Percentiles rank a stretch among this genome's conserved stretches.
Evolutionary conservation across 2,797 vertebrate genomes (phyloP).

Genomic region (Atherinosoma microstoma): DNA sequence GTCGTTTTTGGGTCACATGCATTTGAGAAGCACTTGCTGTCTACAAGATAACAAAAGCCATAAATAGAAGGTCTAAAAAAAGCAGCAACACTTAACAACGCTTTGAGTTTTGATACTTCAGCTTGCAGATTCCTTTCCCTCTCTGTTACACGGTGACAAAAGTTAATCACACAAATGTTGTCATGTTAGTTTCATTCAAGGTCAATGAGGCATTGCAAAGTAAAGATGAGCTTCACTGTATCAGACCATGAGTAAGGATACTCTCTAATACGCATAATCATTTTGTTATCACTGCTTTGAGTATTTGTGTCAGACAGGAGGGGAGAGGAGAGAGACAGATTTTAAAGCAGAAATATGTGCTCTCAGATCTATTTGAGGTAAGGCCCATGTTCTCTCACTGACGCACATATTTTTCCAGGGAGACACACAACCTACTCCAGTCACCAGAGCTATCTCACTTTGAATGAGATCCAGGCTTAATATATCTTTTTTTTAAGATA

Average conservation of each 20-base stretch:
- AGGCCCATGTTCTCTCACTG: constrained; percentile 79
- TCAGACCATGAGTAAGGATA: constrained; percentile 17
- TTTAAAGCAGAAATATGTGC: constrained; percentile 66
- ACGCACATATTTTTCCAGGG: constrained; percentile 77
- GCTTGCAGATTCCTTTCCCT: background rate
- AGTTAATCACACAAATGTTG: background rate
- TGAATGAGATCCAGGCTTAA: constrained; percentile 48
- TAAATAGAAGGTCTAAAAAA: constrained; percentile 54
- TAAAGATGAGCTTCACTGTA: background rate
- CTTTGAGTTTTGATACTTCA: constrained; percentile 22
- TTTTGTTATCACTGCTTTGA: constrained; percentile 47
- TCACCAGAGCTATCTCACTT: constrained; percentile 46
- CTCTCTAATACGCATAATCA: constrained; percentile 31
- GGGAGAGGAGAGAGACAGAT: constrained; percentile 19
- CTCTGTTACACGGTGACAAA: background rate
- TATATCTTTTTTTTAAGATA: constrained; percentile 29
- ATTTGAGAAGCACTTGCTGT: constrained; percentile 39
- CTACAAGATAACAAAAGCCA: constrained; percentile 44
- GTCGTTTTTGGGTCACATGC: constrained; percentile 61
- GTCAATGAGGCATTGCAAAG: background rate
- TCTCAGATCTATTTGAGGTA: constrained; percentile 78
- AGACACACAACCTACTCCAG: constrained; percentile 63
- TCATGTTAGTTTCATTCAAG: constrained; percentile 8
- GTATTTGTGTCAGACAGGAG: constrained; percentile 49
- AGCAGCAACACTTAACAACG: constrained; percentile 34